These are phyloP conservation scores for Euleptes europaea DNA, from an alignment of 2,113 vertebrate genomes.

Conservation along the genomic window DNA sequence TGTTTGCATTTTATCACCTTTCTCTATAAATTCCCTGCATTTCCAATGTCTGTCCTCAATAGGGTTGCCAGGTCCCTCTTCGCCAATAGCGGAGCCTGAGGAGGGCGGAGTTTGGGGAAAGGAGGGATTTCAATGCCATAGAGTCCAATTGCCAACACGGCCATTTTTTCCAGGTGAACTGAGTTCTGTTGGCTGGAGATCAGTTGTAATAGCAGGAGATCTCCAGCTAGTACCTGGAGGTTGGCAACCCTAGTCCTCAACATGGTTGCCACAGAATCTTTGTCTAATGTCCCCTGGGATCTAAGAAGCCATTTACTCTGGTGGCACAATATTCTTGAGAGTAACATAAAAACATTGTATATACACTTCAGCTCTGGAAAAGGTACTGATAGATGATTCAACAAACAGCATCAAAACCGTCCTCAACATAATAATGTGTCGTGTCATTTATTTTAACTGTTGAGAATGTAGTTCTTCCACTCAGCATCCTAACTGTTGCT, in stretches of 20 bases:
- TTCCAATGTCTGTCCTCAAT: not conserved
- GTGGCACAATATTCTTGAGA: no score
- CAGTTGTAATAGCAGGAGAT: no score
- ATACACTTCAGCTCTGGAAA: not conserved
- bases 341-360: not conserved
- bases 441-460: conserved; percentile 6
- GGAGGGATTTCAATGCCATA: no score
- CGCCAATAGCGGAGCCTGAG: no score
- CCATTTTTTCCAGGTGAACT: no score
- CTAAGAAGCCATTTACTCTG: not conserved
- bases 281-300: not conserved
- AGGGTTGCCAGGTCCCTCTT: no score
- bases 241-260: not conserved
- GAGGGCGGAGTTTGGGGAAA: no score
- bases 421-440: not conserved
- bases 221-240: no score
- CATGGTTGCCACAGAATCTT: not conserved
- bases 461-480: not conserved
- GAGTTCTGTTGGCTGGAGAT: no score
- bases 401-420: not conserved
- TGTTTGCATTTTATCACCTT: not conserved
- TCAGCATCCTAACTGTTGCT: not conserved
- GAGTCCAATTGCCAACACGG: no score
- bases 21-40: not conserved
- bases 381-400: not conserved